Evolutionary conservation across 2,797 vertebrate genomes (phyloP).

Genomic region (Calcarius lapponicus): DNA sequence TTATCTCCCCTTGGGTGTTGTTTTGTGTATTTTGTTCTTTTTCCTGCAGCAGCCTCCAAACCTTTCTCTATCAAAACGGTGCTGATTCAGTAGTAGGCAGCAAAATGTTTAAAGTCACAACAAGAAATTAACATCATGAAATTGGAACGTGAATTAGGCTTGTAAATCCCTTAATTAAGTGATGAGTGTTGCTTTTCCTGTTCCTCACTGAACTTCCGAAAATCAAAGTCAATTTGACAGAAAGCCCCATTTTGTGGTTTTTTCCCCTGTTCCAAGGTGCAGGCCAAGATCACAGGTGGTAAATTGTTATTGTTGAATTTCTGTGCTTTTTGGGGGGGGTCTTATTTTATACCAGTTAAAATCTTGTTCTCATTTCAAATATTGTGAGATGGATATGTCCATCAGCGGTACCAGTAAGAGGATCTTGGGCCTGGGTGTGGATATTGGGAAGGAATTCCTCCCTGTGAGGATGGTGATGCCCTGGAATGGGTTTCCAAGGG

Average conservation of each 20-base stretch:
- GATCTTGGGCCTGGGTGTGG: background rate
- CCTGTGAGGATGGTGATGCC: background rate
- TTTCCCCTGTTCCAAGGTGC: background rate
- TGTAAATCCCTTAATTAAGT: background rate
- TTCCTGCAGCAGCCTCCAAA: background rate
- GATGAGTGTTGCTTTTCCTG: background rate
- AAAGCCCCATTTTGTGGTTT: fast-evolving
- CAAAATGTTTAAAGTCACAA: background rate
- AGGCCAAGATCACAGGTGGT: background rate
- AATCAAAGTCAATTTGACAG: background rate
- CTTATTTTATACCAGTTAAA: background rate
- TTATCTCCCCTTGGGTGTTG: background rate
- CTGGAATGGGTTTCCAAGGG: background rate
- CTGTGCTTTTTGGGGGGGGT: background rate
- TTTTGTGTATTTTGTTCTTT: background rate
- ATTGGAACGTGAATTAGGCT: background rate
- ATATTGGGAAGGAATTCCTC: background rate
- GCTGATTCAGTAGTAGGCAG: background rate
- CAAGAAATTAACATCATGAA: background rate
- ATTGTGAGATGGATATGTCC: fast-evolving
- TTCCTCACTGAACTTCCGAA: background rate
- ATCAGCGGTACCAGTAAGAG: fast-evolving
- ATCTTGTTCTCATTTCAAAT: background rate
- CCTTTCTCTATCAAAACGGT: background rate
- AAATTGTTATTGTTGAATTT: background rate